phyloP scores from a whole-genome alignment of 1,140 invertebrate genomes.

The Dendroctonus valens region DNA sequence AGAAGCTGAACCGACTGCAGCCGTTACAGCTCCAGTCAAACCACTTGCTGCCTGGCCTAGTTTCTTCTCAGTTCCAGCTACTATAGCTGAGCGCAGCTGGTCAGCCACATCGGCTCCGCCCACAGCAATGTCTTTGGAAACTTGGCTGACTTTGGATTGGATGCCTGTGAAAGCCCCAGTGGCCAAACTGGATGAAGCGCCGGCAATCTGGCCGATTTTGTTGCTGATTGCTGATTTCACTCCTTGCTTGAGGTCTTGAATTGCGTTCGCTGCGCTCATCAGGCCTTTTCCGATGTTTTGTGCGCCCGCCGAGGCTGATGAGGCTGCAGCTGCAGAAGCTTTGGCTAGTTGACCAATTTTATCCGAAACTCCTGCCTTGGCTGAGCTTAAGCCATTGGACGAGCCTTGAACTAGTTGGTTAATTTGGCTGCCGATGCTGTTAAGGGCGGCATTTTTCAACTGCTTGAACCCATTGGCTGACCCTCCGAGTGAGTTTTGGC shows the following conservation, averaged over 20 bases:
- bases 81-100: conserved; percentile 12
- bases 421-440: neutral
- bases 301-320: conserved; percentile 1
- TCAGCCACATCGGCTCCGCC: conserved; percentile 13
- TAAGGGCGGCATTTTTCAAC: neutral
- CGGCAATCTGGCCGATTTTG: conserved; percentile 11
- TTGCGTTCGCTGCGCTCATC: neutral
- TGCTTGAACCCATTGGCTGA: neutral
- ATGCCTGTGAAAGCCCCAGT: conserved; percentile 14
- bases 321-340: conserved; percentile 48
- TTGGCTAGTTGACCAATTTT: conserved; percentile 57
- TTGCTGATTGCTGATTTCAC: neutral
- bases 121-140: conserved; percentile 13
- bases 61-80: conserved; percentile 23
- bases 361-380: conserved; percentile 54
- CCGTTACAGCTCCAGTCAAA: conserved; percentile 13
- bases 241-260: conserved; percentile 4
- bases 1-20: conserved; percentile 21
- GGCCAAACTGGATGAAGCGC: conserved; percentile 7
- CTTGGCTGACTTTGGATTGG: conserved; percentile 12
- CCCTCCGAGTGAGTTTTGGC: neutral
- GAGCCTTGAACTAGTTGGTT: conserved; percentile 3
- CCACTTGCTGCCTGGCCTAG: conserved; percentile 20
- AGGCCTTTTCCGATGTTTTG: conserved; percentile 6
- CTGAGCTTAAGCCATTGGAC: conserved; percentile 39